Evolutionary conservation across 1,140 invertebrate species (phyloP), one percentile per base, ranked within the genome.

Genomic region (Propsilocerus akamusi): DNA sequence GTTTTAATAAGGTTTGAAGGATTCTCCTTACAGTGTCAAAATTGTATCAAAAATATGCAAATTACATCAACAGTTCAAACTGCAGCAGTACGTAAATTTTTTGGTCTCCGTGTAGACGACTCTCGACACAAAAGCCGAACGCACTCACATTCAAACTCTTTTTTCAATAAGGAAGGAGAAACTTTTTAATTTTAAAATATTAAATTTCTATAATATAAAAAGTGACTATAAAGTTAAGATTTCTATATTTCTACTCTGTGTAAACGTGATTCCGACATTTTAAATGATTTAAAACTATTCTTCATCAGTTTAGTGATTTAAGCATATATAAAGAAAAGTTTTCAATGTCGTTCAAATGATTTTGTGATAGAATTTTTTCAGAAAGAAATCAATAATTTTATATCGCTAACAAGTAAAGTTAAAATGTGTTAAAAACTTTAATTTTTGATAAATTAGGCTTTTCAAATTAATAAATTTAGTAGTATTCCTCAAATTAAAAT

Each of bases 391-490:
- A 41, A 41, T 41, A 41, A 41, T 41, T 41, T 20, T 37, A 37
- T 41, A 41, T 41, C 34, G 34, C 34, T 5, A 30, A 30, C 10
- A 30, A 30, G n/a, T 20, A 41, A 41, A 37, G 20, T 37, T 41
- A 41, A 41, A 41, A 41, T 41, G 34, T 41, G 34, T 41, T 41
- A 20, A 7, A 41, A 41, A 41, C 10, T 20, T 41, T 41, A 20
- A 41, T 41, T 41, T n/a, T 41, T 41, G 34, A 41, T 41, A 41
- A 17, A 14, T 41, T 41, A 41, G 34, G 34, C 34, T 41, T 41
- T 41, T 41, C 34, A 41, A 41, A 41, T 41, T 41, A 41, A 41
- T 41, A 41, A 41, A 41, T 41, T 41, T 41, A 41, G 34, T 41
- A 41, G 34, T 41, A 41, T 41, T 41, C 22, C 22, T 17, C 34